These are phyloP conservation scores for Oncorhynchus gorbuscha DNA, from an alignment of 2,113 vertebrate genomes.

Conservation along the genomic window DNA sequence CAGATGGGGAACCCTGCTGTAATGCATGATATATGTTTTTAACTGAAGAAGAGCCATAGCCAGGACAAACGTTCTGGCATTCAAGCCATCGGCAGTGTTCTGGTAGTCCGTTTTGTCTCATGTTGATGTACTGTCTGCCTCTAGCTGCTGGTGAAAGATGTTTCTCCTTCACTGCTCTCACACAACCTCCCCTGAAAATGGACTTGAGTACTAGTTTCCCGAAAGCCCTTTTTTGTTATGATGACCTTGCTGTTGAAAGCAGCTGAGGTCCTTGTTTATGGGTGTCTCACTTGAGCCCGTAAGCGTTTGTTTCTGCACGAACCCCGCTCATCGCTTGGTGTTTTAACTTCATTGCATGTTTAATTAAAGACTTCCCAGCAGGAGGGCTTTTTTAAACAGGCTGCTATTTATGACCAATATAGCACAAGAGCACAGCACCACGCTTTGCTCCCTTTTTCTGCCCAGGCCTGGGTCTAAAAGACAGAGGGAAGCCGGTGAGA, in stretches of 20 bases:
- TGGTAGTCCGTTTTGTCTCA: not conserved
- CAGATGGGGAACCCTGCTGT: too few relatives aligned
- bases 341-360: constrained; percentile 60
- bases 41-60: too few relatives aligned
- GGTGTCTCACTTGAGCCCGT: constrained; percentile 18
- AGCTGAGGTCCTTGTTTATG: not conserved
- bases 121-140: not conserved
- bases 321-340: not conserved
- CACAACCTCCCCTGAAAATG: not conserved
- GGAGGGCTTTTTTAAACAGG: constrained; percentile 22
- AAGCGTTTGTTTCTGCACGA: constrained; percentile 15
- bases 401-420: constrained; percentile 45
- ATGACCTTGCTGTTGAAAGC: not conserved
- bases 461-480: constrained; percentile 18
- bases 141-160: not conserved
- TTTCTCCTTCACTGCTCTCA: not conserved
- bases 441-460: constrained; percentile 8
- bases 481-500: not conserved
- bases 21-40: too few relatives aligned
- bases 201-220: not conserved
- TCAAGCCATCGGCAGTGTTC: not conserved
- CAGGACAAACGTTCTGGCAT: too few relatives aligned
- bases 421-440: not conserved
- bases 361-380: constrained; percentile 60
- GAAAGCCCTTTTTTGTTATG: not conserved